phyloP scores from a whole-genome alignment of 2,888 invertebrate species.

The Busseola fusca region DNA sequence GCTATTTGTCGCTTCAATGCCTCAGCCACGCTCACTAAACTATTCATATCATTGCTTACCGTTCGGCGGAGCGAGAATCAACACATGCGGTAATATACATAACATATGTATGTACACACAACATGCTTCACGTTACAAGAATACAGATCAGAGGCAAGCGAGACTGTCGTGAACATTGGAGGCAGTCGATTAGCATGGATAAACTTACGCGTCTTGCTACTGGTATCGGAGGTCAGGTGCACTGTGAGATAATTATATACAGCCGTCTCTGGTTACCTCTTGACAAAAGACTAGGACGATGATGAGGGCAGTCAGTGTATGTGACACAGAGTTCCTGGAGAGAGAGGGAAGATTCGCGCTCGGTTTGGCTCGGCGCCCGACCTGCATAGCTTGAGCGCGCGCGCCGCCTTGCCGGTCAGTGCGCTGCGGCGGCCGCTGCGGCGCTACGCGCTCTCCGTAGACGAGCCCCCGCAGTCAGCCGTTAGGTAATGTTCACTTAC shows the following conservation, averaged over 20 bases:
- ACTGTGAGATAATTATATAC: background rate
- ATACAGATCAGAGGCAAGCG: slow-evolving; percentile 6
- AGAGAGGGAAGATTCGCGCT: slow-evolving; percentile 74
- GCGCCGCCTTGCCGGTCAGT: slow-evolving; percentile 78
- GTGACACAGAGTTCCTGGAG: slow-evolving; percentile 77
- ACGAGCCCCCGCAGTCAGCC: slow-evolving; percentile 90
- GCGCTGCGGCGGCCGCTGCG: slow-evolving; percentile 89
- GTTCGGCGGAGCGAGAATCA: slow-evolving; percentile 9
- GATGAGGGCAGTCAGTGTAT: slow-evolving; percentile 72
- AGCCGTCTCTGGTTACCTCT: slow-evolving; percentile 3
- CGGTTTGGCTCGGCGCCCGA: slow-evolving; percentile 90
- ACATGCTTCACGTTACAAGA: slow-evolving; percentile 11
- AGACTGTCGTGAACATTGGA: background rate
- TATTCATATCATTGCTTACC: slow-evolving; percentile 52
- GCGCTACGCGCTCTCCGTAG: slow-evolving; percentile 95
- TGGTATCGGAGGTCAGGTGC: background rate
- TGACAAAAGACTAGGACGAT: slow-evolving; percentile 39
- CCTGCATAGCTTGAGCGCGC: slow-evolving; percentile 81
- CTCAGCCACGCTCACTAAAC: slow-evolving; percentile 38
- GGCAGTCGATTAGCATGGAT: slow-evolving; percentile 3
- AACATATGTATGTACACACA: background rate
- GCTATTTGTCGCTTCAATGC: slow-evolving; percentile 48
- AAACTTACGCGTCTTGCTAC: background rate
- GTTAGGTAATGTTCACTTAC: slow-evolving; percentile 76
- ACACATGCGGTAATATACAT: background rate